A percentile compares a stretch with the other conserved stretches of the same genome.
Conservation (phyloP, 2,888 invertebrate species). For the Colostygia pectinataria region DNA sequence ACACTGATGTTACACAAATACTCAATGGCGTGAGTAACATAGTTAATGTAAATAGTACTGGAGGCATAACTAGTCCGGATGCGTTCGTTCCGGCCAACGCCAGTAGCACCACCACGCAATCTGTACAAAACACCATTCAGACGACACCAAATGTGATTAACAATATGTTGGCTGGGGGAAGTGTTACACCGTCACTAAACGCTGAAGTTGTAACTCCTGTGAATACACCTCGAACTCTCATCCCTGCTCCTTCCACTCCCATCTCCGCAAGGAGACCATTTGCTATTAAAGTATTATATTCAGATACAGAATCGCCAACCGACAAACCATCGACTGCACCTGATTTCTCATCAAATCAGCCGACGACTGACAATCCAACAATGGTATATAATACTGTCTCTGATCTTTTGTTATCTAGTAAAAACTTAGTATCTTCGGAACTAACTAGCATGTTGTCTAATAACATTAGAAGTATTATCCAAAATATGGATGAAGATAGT, state of each 20-base stretch:
- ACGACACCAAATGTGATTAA: slow-evolving; percentile 77
- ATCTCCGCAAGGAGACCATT: slow-evolving; percentile 76
- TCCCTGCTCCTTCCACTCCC: slow-evolving; percentile 64
- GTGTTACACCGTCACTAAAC: slow-evolving; percentile 66
- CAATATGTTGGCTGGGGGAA: slow-evolving; percentile 69
- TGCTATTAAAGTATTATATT: slow-evolving; percentile 75
- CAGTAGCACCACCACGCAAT: slow-evolving; percentile 71
- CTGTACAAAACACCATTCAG: slow-evolving; percentile 76
- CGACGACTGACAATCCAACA: slow-evolving; percentile 71
- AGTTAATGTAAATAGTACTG: slow-evolving; percentile 76
- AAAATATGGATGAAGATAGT: slow-evolving; percentile 73
- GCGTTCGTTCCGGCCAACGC: slow-evolving; percentile 52
- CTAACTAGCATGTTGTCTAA: slow-evolving; percentile 81
- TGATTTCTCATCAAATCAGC: slow-evolving; percentile 60
- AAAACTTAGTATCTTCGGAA: slow-evolving; percentile 75
- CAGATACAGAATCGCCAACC: slow-evolving; percentile 69
- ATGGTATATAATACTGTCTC: slow-evolving; percentile 79
- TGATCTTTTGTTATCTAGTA: slow-evolving; percentile 75
- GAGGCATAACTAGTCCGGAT: slow-evolving; percentile 61
- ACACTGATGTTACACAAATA: slow-evolving; percentile 67
- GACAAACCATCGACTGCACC: slow-evolving; percentile 70
- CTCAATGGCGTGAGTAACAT: slow-evolving; percentile 80
- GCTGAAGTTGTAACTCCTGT: slow-evolving; percentile 57
- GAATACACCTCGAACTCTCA: slow-evolving; percentile 55
- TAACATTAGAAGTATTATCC: slow-evolving; percentile 72